These are phyloP conservation scores for Xanthostigma xanthostigma DNA, from an alignment of 2,888 invertebrate genomes.

Conservation along the genomic window DNA sequence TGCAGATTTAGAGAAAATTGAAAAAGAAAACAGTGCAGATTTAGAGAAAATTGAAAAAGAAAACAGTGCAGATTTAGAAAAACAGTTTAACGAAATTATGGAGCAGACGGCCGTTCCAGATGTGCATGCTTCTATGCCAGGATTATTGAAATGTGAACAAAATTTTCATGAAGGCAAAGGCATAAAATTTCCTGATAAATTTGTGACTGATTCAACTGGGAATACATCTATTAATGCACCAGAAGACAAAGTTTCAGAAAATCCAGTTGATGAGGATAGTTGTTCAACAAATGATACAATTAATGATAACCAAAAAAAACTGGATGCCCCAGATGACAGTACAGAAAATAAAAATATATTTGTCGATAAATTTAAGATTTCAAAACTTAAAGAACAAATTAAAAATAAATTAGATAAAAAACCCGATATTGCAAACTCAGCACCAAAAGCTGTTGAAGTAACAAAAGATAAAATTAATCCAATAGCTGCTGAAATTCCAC, in stretches of 20 bases:
- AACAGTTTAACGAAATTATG: slow-evolving; percentile 44
- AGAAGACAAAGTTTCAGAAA: neutral
- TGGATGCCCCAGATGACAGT: neutral
- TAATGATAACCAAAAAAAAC: neutral
- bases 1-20: slow-evolving; percentile 21
- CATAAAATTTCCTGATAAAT: slow-evolving; percentile 26
- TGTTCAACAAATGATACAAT: too few relatives aligned
- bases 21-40: slow-evolving; percentile 14
- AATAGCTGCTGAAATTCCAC: too few relatives aligned
- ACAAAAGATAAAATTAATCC: too few relatives aligned
- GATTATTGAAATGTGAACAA: slow-evolving; percentile 21
- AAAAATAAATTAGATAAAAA: slow-evolving; percentile 22
- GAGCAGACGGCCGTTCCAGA: slow-evolving; percentile 43
- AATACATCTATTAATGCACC: neutral
- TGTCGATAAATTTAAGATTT: slow-evolving; percentile 11
- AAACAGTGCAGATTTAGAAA: slow-evolving; percentile 24
- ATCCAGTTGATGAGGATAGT: neutral
- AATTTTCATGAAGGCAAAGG: slow-evolving; percentile 26
- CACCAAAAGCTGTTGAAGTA: neutral
- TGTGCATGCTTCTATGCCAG: slow-evolving; percentile 26
- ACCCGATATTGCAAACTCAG: slow-evolving; percentile 11
- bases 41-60: slow-evolving; percentile 23
- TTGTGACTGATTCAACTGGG: neutral
- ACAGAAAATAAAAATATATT: slow-evolving; percentile 3
- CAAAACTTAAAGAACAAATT: slow-evolving; percentile 22